These are phyloP conservation scores for Carduelis carduelis DNA, from an alignment of 2,797 vertebrate genomes.

Conservation along the genomic window DNA sequence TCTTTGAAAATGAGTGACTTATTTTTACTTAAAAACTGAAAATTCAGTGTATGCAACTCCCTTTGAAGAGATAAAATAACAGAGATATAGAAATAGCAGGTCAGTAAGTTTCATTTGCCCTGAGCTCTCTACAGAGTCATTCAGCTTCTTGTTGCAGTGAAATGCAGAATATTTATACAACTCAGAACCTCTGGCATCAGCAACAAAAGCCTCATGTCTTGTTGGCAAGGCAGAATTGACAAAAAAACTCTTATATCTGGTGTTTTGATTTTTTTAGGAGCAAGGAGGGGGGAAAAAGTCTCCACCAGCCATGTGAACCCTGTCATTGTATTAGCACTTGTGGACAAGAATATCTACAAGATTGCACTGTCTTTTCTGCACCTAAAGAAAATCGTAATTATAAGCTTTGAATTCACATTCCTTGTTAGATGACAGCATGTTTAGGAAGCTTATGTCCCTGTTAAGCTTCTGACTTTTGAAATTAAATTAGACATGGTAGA, in stretches of 20 bases:
- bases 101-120: slow-evolving; percentile 56
- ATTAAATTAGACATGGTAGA: slow-evolving; percentile 61
- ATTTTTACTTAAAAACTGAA: slow-evolving; percentile 23
- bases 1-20: slow-evolving; percentile 36
- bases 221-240: not conserved
- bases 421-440: slow-evolving; percentile 31
- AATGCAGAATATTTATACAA: slow-evolving; percentile 46
- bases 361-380: not conserved
- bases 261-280: not conserved
- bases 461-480: slow-evolving; percentile 59
- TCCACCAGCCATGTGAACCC: not conserved
- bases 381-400: slow-evolving; percentile 28
- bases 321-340: not conserved
- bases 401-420: slow-evolving; percentile 29
- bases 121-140: slow-evolving; percentile 36
- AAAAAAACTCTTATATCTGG: not conserved
- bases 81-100: slow-evolving; percentile 46
- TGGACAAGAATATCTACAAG: not conserved
- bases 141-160: slow-evolving; percentile 26
- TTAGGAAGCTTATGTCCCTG: slow-evolving; percentile 58
- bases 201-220: slow-evolving; percentile 28
- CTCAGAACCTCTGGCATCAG: not conserved
- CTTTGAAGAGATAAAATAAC: slow-evolving; percentile 49
- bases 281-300: accelerated
- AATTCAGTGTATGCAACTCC: not conserved